phyloP scores from a whole-genome alignment of 1,140 invertebrate species.

The Euwallacea similis region DNA sequence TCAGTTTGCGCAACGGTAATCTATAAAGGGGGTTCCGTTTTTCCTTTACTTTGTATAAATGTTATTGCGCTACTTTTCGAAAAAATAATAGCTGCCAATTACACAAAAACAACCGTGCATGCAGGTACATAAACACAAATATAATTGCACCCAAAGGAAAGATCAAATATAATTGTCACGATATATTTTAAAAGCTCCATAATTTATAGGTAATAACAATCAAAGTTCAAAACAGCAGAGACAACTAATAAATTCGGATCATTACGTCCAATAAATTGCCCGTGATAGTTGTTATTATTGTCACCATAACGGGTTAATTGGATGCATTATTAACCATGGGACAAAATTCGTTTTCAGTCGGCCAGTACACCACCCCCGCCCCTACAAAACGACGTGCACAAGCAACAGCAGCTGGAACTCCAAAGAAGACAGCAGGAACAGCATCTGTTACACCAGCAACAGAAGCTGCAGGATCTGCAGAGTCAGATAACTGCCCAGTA shows the following conservation, averaged over 20 bases:
- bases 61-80: too few relatives aligned
- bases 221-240: not conserved
- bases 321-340: not conserved
- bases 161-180: not conserved
- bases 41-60: too few relatives aligned
- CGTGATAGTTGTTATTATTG: not conserved
- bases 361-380: conserved; percentile 43
- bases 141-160: too few relatives aligned
- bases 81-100: too few relatives aligned
- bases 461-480: conserved; percentile 61
- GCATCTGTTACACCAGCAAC: conserved; percentile 56
- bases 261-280: not conserved
- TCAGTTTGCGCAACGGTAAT: too few relatives aligned
- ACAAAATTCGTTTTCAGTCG: conserved; percentile 46
- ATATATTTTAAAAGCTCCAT: not conserved
- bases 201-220: not conserved
- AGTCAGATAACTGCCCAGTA: conserved; percentile 52
- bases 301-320: not conserved
- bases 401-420: conserved; percentile 52
- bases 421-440: conserved; percentile 57
- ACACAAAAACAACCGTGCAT: too few relatives aligned
- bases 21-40: too few relatives aligned
- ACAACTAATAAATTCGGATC: not conserved
- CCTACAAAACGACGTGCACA: conserved; percentile 52
- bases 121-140: too few relatives aligned